These are phyloP conservation scores for Drosophila tani DNA, from an alignment of 1,140 invertebrate species.

Conservation along the genomic window DNA sequence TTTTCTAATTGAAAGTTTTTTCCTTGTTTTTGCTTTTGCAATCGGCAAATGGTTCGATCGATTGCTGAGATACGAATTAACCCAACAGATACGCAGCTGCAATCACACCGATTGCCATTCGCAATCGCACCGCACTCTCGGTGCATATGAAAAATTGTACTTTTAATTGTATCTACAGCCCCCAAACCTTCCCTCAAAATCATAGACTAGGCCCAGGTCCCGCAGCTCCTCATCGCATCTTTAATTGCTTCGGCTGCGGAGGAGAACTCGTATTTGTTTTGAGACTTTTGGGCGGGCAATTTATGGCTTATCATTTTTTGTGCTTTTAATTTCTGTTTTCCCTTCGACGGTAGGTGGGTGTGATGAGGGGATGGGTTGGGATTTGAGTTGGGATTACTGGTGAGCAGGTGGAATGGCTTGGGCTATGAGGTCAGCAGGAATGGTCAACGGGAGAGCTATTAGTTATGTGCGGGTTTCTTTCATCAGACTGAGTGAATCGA, in stretches of 20 bases:
- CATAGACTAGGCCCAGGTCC: no score
- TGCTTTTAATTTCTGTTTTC: constrained; percentile 48
- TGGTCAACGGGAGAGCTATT: constrained; percentile 3
- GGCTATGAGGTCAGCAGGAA: constrained; percentile 45
- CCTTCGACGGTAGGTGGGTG: constrained; percentile 37
- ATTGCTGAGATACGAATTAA: constrained; percentile 74
- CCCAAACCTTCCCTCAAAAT: not conserved
- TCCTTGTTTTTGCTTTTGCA: not conserved
- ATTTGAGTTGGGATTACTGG: constrained; percentile 10
- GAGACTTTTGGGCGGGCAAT: constrained; percentile 43
- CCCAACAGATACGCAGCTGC: constrained; percentile 52
- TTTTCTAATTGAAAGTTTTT: constrained; percentile 66
- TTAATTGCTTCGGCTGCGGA: constrained; percentile 59
- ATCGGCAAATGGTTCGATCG: constrained; percentile 55
- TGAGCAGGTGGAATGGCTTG: constrained; percentile 27
- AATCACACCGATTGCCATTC: constrained; percentile 38
- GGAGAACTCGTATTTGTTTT: constrained; percentile 64
- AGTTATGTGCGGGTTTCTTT: not conserved
- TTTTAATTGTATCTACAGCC: constrained; percentile 66
- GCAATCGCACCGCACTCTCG: constrained; percentile 26
- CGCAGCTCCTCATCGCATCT: constrained; percentile 60
- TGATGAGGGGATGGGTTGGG: constrained; percentile 14
- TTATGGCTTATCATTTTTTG: constrained; percentile 71
- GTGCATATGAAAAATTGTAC: constrained; percentile 65
- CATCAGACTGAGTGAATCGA: no score